Conservation (phyloP, 2,113 vertebrate species). For the Ivindomyrus marchei region DNA sequence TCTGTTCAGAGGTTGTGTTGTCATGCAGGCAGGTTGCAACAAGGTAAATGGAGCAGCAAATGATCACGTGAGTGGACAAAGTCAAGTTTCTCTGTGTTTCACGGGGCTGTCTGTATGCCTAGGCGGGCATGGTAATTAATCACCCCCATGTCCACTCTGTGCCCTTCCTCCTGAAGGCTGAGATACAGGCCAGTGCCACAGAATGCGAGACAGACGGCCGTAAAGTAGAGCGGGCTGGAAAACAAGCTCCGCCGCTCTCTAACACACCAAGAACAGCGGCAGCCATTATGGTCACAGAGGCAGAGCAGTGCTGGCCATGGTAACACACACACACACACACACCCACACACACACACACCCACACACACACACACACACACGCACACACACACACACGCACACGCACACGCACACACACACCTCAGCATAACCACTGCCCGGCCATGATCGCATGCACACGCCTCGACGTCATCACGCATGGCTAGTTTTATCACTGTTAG, state of each 20-base stretch:
- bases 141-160: background rate
- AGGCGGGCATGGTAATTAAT: slow-evolving; percentile 22
- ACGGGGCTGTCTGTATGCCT: slow-evolving; percentile 10
- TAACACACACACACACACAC: background rate
- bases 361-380: too few species aligned
- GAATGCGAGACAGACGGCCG: background rate
- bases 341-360: too few species aligned
- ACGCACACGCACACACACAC: too few species aligned
- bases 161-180: background rate
- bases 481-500: background rate
- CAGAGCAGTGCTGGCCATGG: too few species aligned
- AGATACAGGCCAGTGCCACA: slow-evolving; percentile 1
- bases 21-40: background rate
- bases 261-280: background rate
- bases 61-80: background rate
- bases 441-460: background rate
- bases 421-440: too few species aligned
- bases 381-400: too few species aligned
- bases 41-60: background rate
- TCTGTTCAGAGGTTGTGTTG: too few species aligned
- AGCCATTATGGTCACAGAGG: background rate
- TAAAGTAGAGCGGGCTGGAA: background rate
- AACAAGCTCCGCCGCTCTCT: background rate
- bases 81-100: background rate
- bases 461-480: background rate